Base-by-base conservation (phyloP, 2,888 invertebrate genomes). In the Parthenolecanium corni region DNA sequence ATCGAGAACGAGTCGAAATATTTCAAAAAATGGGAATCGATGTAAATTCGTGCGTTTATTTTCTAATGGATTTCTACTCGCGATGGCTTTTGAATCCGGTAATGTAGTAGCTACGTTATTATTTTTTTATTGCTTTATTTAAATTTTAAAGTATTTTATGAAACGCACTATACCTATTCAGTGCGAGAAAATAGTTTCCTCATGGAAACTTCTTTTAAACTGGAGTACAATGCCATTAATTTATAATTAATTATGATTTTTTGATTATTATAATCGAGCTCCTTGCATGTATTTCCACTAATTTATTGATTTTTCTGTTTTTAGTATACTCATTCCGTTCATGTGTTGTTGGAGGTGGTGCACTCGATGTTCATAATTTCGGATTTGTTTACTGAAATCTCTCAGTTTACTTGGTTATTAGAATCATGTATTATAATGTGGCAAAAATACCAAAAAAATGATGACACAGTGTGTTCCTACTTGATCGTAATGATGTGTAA, bases 31-130 rank as follows among this genome's bases (percentile, higher is more conserved):
- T 80, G 66, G 85, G 83, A 12, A 79, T 96, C 40, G 95, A 96
- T 75, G 79, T 94, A 31, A 87, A 89, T 73, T 96, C 95, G 65
- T 96, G 95, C 75, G 75, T 95, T 58, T 91, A 92, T 72, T 85
- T 96, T 71, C 78, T 96, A 18, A 82, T 93, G 73, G 95, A 96
- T 73, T 82, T 61, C 40, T 65, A 56, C 16, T 25, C 51, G 6
- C 46, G 56, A 20, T 64, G 54, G 51, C 42, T 65, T n/a, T 4
- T 24, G 3, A 51, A 53, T 20, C 47, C 44, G 25, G 53, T 64
- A 44, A 36, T n/a, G 6, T 12, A 51, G 64, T n/a, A n/a, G n/a
- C n/a, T n/a, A n/a, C 52, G 66, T 67, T 56, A 58, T 65, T 6
- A 65, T 63, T 64, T 64, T 66, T 14, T 65, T 31, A n/a, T n/a